A percentile compares a stretch with the other conserved stretches of the same genome.
These are phyloP conservation scores for Odocoileus hemionus DNA, from an alignment of 2,113 vertebrate genomes.

Conservation along the genomic window DNA sequence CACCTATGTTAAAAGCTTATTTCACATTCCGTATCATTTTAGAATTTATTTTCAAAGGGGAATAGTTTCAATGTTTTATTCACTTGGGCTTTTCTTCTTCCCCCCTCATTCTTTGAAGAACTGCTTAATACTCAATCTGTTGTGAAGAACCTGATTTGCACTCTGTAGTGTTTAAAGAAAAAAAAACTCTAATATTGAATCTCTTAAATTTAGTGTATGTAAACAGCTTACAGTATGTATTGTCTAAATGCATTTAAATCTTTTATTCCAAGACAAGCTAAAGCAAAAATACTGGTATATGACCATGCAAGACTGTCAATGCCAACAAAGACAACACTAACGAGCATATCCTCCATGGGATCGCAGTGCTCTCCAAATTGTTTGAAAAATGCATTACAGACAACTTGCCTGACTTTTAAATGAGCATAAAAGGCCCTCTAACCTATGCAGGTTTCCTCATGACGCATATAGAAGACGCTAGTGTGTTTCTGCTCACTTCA, in stretches of 20 bases:
- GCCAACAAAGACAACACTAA: slow-evolving; percentile 92
- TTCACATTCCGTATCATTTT: slow-evolving; percentile 96
- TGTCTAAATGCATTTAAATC: slow-evolving; percentile 95
- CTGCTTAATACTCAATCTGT: slow-evolving; percentile 90
- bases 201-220: slow-evolving; percentile 92
- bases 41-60: slow-evolving; percentile 86
- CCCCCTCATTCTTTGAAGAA: slow-evolving; percentile 71
- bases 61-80: slow-evolving; percentile 82
- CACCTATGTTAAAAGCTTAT: slow-evolving; percentile 85
- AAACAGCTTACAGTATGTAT: slow-evolving; percentile 91
- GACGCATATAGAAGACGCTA: slow-evolving; percentile 88
- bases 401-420: slow-evolving; percentile 82
- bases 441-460: slow-evolving; percentile 90
- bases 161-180: slow-evolving; percentile 90
- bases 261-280: slow-evolving; percentile 91
- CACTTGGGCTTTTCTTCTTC: slow-evolving; percentile 76
- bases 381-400: slow-evolving; percentile 88
- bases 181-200: slow-evolving; percentile 90
- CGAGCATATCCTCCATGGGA: slow-evolving; percentile 87
- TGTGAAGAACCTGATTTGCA: slow-evolving; percentile 98
- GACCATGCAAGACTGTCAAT: slow-evolving; percentile 87
- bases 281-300: slow-evolving; percentile 84
- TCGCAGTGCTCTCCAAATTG: slow-evolving; percentile 89
- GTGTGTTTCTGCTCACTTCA: slow-evolving; percentile 89
- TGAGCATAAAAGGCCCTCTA: slow-evolving; percentile 80